Base-by-base conservation (phyloP, 1,140 invertebrate species). In the Drosophila dunni region DNA sequence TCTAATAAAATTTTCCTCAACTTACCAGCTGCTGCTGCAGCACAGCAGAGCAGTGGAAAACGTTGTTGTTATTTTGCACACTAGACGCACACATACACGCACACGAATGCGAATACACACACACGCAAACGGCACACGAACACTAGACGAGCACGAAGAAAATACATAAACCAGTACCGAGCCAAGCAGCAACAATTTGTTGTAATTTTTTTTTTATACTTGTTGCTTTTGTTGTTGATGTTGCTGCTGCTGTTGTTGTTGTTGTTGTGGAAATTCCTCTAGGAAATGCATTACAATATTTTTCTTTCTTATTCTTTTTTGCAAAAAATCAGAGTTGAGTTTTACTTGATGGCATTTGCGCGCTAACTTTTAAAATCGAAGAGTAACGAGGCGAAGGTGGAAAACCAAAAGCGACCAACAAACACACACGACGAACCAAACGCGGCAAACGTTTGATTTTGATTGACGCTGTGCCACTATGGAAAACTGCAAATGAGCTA, bases 391-490 rank as follows among this genome's bases (percentile, higher is more conserved):
- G 53, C 24, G 42, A 24, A 24, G 33, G 9, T 29, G 54, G 53
- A 40, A 51, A 53, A 40, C 24, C 34, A 24, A 33, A 33, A 9
- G 8, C 45, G 24, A 53, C 60, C 29, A 17, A 65, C 44, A 29
- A 54, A 38, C 42, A 56, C 33, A 36, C 51, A 66, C 46, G 48
- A 42, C 61, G 48, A 63, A 67, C 62, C 75, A 79, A 69, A 66
- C 78, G 78, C 78, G 78, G 78, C 75, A 79, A 79, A 77, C 75
- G 70, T 79, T 78, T 78, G 78, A 79, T 78, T 79, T 78, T 79
- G 78, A 79, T 78, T 79, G 78, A 79, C 77, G 68, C 77, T 70
- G 53, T 34, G 68, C 63, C 69, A 70, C 75, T 63, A 56, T 74
- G 69, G 77, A 73, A 77, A 78, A 75, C 72, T 78, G 72, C 46